phyloP scores from a whole-genome alignment of 1,140 invertebrate species.

The Tetragnatha versicolor region DNA sequence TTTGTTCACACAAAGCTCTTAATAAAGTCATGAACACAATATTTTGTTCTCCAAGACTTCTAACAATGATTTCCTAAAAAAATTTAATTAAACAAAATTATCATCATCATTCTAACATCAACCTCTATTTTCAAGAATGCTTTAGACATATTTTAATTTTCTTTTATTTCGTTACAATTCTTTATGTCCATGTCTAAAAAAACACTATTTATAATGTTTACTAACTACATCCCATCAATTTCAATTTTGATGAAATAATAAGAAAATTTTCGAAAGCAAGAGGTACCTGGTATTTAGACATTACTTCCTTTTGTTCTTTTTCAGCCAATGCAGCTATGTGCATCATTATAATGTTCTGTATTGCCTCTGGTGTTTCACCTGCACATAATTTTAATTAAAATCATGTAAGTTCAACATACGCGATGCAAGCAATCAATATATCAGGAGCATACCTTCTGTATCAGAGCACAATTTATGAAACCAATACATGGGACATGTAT shows the following conservation, averaged over 20 bases:
- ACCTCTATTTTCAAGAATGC: no score
- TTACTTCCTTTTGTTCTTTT: conserved; percentile 50
- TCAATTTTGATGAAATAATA: background rate
- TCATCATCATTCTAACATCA: no score
- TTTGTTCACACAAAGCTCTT: conserved; percentile 84
- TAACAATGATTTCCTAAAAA: conserved; percentile 44
- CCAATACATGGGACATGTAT: conserved; percentile 94
- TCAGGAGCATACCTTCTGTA: conserved; percentile 72
- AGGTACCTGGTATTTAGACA: conserved; percentile 49
- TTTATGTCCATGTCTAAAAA: no score
- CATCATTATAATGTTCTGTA: conserved; percentile 41
- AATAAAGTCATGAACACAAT: conserved; percentile 90
- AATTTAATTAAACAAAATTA: no score
- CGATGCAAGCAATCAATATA: background rate
- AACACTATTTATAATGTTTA: no score
- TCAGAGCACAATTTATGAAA: conserved; percentile 88
- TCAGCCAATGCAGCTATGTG: conserved; percentile 45
- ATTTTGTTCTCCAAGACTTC: conserved; percentile 76
- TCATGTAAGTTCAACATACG: no score
- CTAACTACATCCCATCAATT: background rate
- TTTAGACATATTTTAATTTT: background rate
- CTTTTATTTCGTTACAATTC: no score
- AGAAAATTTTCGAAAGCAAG: background rate
- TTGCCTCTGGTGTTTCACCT: conserved; percentile 39
- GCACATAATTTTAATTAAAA: no score